Conservation (phyloP, 2,797 vertebrate genomes). For the Bradypus variegatus region DNA sequence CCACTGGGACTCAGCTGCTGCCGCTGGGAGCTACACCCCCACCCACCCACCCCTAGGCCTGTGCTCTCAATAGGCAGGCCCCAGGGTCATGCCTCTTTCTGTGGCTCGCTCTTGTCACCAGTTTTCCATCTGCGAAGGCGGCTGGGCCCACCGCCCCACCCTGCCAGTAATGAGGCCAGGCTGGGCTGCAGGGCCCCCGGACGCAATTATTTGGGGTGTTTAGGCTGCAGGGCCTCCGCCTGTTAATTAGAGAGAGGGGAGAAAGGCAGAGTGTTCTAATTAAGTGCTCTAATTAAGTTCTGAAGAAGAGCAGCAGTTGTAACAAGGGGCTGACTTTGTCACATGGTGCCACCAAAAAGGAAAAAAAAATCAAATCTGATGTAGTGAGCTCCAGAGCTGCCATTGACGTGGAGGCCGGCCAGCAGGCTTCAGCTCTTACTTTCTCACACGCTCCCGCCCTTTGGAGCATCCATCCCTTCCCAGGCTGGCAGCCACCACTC, state of each 20-base stretch:
- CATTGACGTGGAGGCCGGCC: conserved; percentile 79
- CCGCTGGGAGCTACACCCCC: not conserved
- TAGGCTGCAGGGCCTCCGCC: conserved; percentile 75
- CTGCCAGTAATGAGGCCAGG: conserved; percentile 75
- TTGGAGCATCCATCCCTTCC: fast-evolving
- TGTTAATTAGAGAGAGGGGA: conserved; percentile 81
- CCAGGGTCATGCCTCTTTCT: conserved; percentile 73
- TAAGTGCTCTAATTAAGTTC: conserved; percentile 83
- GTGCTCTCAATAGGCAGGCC: conserved; percentile 66
- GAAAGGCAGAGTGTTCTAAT: conserved; percentile 78
- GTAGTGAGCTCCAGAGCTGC: conserved; percentile 71
- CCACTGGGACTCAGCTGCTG: conserved; percentile 46
- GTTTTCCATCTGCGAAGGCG: conserved; percentile 72
- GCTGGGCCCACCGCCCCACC: conserved; percentile 63
- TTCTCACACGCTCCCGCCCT: fast-evolving
- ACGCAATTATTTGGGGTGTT: conserved; percentile 75
- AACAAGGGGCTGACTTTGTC: conserved; percentile 84
- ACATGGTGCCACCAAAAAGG: conserved; percentile 78
- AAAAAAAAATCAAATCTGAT: conserved; percentile 45
- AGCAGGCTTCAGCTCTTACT: conserved; percentile 63
- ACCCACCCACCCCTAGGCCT: not conserved
- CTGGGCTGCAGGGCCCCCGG: conserved; percentile 73
- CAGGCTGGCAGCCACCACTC: not conserved
- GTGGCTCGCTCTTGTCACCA: conserved; percentile 72
- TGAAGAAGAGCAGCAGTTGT: conserved; percentile 80